Conservation (phyloP, 2,113 vertebrate species). For the Sardina pilchardus region DNA sequence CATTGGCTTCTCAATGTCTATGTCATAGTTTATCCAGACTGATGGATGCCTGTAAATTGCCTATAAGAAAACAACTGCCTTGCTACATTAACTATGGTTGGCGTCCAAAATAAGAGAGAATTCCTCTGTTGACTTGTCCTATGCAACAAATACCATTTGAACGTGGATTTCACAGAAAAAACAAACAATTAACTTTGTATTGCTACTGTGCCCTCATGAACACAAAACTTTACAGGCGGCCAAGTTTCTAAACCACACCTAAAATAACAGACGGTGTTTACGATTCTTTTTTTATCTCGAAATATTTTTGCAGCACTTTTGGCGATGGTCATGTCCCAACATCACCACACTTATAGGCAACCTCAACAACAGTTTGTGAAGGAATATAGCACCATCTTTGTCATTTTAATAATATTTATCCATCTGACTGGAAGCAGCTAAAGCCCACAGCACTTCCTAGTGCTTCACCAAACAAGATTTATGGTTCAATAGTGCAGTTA, state of each 20-base stretch:
- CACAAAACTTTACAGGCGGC: not conserved
- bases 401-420: not conserved
- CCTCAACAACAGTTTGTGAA: not conserved
- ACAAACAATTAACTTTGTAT: not conserved
- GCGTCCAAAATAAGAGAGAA: not conserved
- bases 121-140: not conserved
- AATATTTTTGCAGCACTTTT: not conserved
- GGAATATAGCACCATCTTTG: not conserved
- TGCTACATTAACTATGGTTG: not conserved
- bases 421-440: not conserved
- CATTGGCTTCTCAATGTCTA: no score
- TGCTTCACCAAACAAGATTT: slow-evolving; percentile 1
- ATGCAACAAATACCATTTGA: not conserved
- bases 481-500: not conserved
- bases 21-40: no score
- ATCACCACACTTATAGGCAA: slow-evolving; percentile 38
- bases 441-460: slow-evolving; percentile 17
- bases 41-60: no score
- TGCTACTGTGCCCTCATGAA: not conserved
- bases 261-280: not conserved
- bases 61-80: not conserved
- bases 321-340: slow-evolving; percentile 42
- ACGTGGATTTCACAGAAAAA: not conserved
- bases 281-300: not conserved
- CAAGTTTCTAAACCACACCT: slow-evolving; percentile 1